Evolutionary conservation across 2,113 vertebrate genomes (phyloP).

Genomic region (Brachypteracias leptosomus): DNA sequence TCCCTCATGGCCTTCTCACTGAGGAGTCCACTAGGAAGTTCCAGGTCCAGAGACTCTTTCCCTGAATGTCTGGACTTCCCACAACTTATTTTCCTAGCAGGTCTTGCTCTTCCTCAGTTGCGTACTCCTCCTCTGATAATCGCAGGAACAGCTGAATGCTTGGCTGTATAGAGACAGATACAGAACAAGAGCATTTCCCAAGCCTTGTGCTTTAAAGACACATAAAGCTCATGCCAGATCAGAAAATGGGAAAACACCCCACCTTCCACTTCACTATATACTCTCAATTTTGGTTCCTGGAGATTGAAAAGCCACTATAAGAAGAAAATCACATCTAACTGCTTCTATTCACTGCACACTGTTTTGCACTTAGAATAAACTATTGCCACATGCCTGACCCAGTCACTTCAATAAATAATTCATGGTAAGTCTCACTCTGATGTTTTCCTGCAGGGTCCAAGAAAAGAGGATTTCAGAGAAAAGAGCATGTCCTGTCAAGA

Average conservation of each 20-base stretch:
- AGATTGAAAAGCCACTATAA: background rate
- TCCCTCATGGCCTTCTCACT: background rate
- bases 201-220: background rate
- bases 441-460: background rate
- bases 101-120: background rate
- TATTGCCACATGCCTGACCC: background rate
- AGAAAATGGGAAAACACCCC: background rate
- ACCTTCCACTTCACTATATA: background rate
- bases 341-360: background rate
- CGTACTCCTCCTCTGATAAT: background rate
- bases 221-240: background rate
- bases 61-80: background rate
- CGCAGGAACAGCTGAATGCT: fast-evolving
- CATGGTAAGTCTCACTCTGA: background rate
- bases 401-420: constrained; percentile 10
- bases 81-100: background rate
- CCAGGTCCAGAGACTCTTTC: background rate
- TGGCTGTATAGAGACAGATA: background rate
- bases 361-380: background rate
- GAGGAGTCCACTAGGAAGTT: background rate
- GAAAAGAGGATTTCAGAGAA: background rate
- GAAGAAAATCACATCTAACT: constrained; percentile 1
- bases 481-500: background rate
- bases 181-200: background rate
- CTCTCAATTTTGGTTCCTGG: background rate